Conservation (phyloP, 2,113 vertebrate species). For the Sterrhoptilus dennistouni region DNA sequence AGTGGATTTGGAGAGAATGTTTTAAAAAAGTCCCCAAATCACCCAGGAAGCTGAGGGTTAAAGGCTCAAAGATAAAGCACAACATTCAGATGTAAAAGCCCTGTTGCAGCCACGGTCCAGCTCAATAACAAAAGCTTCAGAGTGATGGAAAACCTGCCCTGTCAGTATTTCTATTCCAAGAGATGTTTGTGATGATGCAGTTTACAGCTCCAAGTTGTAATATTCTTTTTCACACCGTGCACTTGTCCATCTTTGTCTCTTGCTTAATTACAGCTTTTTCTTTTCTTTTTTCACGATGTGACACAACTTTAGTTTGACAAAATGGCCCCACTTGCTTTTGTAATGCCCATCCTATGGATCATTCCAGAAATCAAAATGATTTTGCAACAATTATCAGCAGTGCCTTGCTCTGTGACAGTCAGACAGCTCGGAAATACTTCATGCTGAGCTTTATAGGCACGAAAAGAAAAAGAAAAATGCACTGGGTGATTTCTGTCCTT, state of each 20-base stretch:
- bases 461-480: background rate
- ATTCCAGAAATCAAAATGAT: background rate
- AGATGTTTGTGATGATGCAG: background rate
- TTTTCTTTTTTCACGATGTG: fast-evolving
- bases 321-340: background rate
- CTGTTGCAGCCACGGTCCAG: background rate
- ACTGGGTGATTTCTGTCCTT: background rate
- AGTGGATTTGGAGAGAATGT: background rate
- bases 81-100: background rate
- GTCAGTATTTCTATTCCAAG: background rate
- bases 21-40: background rate
- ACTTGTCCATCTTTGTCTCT: background rate
- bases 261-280: background rate
- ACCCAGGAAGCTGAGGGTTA: background rate
- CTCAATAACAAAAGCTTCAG: background rate
- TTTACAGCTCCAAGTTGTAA: background rate
- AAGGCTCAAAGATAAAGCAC: background rate
- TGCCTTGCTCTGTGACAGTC: background rate
- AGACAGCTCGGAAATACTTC: background rate
- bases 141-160: background rate
- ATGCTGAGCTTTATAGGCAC: background rate
- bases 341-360: background rate
- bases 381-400: background rate
- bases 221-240: background rate
- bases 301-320: background rate